Evolutionary conservation across 2,797 vertebrate genomes (phyloP).

Genomic region (Dicrostonyx torquatus): DNA sequence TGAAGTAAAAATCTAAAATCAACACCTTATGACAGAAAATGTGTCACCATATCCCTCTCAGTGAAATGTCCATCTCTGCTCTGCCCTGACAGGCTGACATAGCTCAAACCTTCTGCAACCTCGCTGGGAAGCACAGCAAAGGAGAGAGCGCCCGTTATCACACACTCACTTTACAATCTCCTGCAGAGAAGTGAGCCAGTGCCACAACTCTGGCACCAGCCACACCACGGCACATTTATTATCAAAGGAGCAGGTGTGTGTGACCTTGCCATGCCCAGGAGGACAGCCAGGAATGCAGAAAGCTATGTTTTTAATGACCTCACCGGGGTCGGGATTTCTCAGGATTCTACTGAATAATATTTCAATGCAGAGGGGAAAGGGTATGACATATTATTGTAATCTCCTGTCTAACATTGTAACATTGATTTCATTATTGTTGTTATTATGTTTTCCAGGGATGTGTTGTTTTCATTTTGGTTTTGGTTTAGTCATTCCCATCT

Average conservation of each 20-base stretch:
- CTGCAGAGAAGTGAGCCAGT: background rate
- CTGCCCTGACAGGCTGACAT: background rate
- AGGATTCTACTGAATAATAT: background rate
- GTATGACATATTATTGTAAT: background rate
- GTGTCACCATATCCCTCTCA: background rate
- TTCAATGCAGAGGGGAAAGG: conserved; percentile 25
- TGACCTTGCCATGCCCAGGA: background rate
- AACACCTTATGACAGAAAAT: background rate
- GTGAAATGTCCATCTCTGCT: background rate
- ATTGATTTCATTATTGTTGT: background rate
- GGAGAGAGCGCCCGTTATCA: fast-evolving
- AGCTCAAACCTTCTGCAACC: background rate
- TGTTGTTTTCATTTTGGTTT: background rate
- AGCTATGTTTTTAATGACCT: background rate
- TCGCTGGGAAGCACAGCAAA: background rate
- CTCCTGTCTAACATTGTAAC: background rate
- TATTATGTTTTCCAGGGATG: background rate
- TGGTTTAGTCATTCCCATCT: background rate
- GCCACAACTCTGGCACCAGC: background rate
- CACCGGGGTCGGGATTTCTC: background rate
- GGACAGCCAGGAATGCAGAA: background rate
- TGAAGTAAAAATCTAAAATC: background rate
- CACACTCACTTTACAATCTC: background rate
- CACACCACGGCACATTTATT: background rate
- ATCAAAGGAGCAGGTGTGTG: background rate